Evolutionary conservation across 1,140 invertebrate species (phyloP).

Genomic region (Cataglyphis hispanica): DNA sequence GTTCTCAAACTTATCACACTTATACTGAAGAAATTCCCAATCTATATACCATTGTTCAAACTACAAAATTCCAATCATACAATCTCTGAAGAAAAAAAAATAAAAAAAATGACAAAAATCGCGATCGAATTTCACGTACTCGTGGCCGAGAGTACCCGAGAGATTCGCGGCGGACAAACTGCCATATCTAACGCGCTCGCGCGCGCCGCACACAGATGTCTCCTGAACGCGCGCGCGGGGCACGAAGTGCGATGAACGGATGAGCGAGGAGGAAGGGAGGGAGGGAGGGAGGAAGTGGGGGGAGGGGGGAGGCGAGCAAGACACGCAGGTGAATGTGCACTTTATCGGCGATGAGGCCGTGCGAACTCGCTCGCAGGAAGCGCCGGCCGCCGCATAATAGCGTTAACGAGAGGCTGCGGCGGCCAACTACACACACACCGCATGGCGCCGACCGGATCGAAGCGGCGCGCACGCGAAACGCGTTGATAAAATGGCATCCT

Average conservation of each 20-base stretch:
- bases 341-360: neutral
- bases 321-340: conserved; percentile 18
- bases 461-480: neutral
- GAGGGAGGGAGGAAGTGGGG: neutral
- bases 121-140: neutral
- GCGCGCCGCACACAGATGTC: conserved; percentile 17
- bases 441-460: conserved; percentile 42
- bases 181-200: conserved; percentile 25
- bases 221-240: neutral
- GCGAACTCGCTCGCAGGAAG: neutral
- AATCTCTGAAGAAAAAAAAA: neutral
- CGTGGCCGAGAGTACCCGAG: neutral
- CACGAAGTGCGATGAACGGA: neutral
- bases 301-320: neutral
- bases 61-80: neutral
- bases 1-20: neutral
- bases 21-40: neutral
- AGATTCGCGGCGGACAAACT: neutral
- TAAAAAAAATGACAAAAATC: neutral
- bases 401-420: neutral
- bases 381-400: neutral
- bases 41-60: neutral
- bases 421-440: neutral
- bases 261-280: neutral
- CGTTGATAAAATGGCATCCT: conserved; percentile 46